These are phyloP conservation scores for Acanthurus tractus DNA, from an alignment of 2,797 vertebrate genomes.

Conservation along the genomic window DNA sequence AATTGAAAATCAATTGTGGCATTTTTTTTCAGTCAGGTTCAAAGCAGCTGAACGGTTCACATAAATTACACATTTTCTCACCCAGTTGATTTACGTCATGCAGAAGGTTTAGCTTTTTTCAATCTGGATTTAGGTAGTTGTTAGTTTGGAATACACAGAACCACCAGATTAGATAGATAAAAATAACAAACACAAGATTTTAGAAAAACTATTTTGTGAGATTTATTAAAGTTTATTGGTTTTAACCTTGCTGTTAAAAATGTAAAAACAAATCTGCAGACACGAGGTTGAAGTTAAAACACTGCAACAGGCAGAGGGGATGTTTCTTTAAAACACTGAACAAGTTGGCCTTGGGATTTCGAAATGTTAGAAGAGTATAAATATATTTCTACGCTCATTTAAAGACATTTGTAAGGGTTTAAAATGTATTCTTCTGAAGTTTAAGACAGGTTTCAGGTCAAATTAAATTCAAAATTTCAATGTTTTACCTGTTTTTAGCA, in stretches of 20 bases:
- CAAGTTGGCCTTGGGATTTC: slow-evolving; percentile 12
- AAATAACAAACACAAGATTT: too few species aligned
- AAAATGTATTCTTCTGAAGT: not conserved
- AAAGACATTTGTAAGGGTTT: not conserved
- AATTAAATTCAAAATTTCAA: not conserved
- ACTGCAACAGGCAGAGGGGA: slow-evolving; percentile 31
- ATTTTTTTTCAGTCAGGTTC: not conserved
- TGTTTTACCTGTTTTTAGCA: not conserved
- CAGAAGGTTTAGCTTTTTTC: not conserved
- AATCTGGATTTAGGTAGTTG: not conserved
- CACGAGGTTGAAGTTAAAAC: slow-evolving; percentile 40
- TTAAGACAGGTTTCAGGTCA: not conserved
- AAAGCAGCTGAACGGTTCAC: not conserved
- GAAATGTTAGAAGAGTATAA: not conserved
- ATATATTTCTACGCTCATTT: not conserved
- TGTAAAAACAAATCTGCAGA: slow-evolving; percentile 55
- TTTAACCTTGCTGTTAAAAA: slow-evolving; percentile 59
- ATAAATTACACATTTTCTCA: not conserved
- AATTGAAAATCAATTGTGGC: not conserved
- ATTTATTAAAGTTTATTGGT: slow-evolving; percentile 62
- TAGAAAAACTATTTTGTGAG: slow-evolving; percentile 6
- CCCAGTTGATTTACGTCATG: too few species aligned
- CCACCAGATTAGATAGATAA: too few species aligned
- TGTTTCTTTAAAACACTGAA: slow-evolving; percentile 12
- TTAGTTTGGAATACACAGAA: too few species aligned